Base-by-base conservation (phyloP, 2,888 invertebrate species). In the Andrena trimmerana region DNA sequence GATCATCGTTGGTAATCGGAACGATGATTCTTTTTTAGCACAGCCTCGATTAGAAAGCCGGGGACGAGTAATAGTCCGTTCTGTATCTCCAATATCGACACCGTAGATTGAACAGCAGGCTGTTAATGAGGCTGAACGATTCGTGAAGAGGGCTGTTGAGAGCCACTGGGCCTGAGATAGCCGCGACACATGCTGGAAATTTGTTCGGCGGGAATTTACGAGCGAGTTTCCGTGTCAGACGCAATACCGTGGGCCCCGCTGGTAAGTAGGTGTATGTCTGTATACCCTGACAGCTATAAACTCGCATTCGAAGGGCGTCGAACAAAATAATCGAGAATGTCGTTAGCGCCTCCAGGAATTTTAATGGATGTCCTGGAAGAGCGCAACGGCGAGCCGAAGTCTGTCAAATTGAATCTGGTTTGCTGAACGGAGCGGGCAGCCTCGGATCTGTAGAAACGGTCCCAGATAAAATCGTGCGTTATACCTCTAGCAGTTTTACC, bases 141-240 rank as follows among this genome's bases (percentile, higher is more conserved):
- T 60, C 16, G 16, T 7, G 66, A 0, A 4, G 42, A 42, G 42
- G 42, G 42, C 42, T 42, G 59, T 67, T 90, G 91, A 91, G 89
- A 83, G 80, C 88, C 92, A 75, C 92, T 90, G 88, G 57, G 54
- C 65, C 60, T 69, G 83, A 91, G 90, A 91, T 90, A 89, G 89
- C 88, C 86, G 80, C 88, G 89, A 90, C 90, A 89, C 87, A 89
- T 90, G 90, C 90, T 89, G 90, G 90, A 92, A 91, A 91, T 92
- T 91, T 90, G 92, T 92, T 91, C 90, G 81, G 65, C 65, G 86
- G 86, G 90, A 91, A 92, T 92, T 92, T 92, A 92, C 91, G 92
- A 92, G 89, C 90, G 90, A 91, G 89, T 91, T 92, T 91, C 88
- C 91, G 90, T 90, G 90, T 92, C 87, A 89, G 89, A 88, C 88